A percentile compares a stretch with the other conserved stretches of the same genome.
Evolutionary conservation across 2,113 vertebrate species (phyloP).

Genomic region (Peromyscus polionotus): DNA sequence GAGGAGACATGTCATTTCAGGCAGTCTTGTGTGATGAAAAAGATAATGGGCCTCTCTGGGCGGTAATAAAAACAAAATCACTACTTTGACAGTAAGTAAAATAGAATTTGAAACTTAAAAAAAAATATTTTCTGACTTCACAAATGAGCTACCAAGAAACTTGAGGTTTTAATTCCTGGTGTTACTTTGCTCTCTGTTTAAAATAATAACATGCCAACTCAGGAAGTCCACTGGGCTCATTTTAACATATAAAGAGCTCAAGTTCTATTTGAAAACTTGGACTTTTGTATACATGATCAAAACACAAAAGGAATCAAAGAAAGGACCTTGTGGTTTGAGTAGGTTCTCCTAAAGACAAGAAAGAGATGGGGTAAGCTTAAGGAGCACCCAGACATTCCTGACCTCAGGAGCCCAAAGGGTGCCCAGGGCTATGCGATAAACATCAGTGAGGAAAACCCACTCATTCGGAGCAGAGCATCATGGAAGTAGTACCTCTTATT

Average conservation of each 20-base stretch:
- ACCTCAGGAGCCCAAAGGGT: neutral
- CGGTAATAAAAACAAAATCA: constrained; percentile 74
- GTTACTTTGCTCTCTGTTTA: constrained; percentile 71
- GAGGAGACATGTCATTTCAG: constrained; percentile 72
- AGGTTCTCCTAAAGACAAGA: neutral
- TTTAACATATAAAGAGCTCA: constrained; percentile 65
- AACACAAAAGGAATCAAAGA: neutral
- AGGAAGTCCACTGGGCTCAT: constrained; percentile 47
- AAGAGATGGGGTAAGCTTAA: neutral
- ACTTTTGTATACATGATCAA: constrained; percentile 28
- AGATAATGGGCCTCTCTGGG: constrained; percentile 73
- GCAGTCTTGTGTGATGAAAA: constrained; percentile 74
- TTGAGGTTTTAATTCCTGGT: constrained; percentile 57
- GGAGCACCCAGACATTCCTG: neutral
- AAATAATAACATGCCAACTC: constrained; percentile 74
- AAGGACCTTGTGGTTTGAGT: neutral
- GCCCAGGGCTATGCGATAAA: neutral
- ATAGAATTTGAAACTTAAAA: constrained; percentile 72
- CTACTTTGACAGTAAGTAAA: constrained; percentile 75
- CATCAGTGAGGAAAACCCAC: neutral
- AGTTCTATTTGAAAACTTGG: constrained; percentile 63
- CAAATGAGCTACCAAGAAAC: constrained; percentile 71
- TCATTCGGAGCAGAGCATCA: neutral
- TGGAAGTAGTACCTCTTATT: neutral
- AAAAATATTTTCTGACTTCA: constrained; percentile 72